phyloP scores from a whole-genome alignment of 1,140 invertebrate genomes.

The Telenomus remus region DNA sequence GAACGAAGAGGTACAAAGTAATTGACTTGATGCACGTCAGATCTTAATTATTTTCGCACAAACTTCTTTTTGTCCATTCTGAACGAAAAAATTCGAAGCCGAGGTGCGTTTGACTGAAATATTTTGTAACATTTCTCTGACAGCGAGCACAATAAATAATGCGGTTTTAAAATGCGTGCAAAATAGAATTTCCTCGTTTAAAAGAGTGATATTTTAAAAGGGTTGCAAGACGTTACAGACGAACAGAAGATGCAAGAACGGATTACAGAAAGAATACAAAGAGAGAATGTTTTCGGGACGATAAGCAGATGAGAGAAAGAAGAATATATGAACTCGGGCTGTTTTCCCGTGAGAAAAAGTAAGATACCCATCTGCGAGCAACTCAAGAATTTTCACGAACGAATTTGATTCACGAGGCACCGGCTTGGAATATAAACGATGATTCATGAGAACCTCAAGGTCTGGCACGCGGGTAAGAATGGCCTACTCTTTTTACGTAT shows the following conservation, averaged over 20 bases:
- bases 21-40: no score
- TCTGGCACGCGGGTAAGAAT: slow-evolving; percentile 26
- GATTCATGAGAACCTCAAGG: slow-evolving; percentile 65
- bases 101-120: slow-evolving; percentile 26
- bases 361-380: slow-evolving; percentile 50
- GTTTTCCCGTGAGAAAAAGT: slow-evolving; percentile 49
- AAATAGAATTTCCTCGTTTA: slow-evolving; percentile 46
- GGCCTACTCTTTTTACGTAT: slow-evolving; percentile 43
- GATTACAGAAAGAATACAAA: slow-evolving; percentile 30
- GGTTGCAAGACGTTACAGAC: slow-evolving; percentile 30
- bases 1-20: no score
- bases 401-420: slow-evolving; percentile 67
- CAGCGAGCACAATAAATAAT: slow-evolving; percentile 26
- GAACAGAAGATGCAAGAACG: slow-evolving; percentile 17
- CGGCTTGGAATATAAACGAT: slow-evolving; percentile 66
- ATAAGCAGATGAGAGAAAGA: slow-evolving; percentile 49
- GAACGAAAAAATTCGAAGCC: not conserved
- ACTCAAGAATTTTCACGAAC: slow-evolving; percentile 56
- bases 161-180: slow-evolving; percentile 41
- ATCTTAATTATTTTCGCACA: no score
- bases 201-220: slow-evolving; percentile 40
- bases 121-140: slow-evolving; percentile 11
- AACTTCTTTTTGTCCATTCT: not conserved
- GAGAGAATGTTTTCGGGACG: slow-evolving; percentile 48
- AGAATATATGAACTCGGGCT: slow-evolving; percentile 47